phyloP scores from a whole-genome alignment of 1,140 invertebrate species.

The Anastrepha ludens region DNA sequence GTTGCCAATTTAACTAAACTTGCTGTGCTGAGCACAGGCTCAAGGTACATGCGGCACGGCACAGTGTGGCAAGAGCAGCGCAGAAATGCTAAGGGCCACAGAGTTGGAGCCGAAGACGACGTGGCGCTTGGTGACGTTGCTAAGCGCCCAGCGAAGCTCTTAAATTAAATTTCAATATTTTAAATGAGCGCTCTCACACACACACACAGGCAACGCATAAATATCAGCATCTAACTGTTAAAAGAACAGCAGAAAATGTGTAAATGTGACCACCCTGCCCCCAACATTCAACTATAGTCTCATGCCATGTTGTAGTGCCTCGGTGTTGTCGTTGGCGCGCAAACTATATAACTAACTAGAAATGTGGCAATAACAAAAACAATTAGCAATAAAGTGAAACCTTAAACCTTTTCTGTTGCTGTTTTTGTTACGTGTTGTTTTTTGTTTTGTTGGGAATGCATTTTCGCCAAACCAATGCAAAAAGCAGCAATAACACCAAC shows the following conservation, averaged over 20 bases:
- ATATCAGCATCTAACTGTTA: neutral
- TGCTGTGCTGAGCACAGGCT: neutral
- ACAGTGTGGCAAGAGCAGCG: neutral
- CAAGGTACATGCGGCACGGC: neutral
- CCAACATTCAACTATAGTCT: neutral
- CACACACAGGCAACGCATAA: no score
- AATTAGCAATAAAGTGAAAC: neutral
- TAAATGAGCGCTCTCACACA: neutral
- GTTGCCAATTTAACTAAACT: conserved; percentile 34
- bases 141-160: neutral
- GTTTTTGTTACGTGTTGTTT: neutral
- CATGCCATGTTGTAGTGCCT: neutral
- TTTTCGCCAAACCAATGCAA: neutral
- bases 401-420: neutral
- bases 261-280: neutral
- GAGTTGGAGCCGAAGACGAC: neutral
- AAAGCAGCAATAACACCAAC: neutral
- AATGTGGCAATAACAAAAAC: neutral
- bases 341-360: neutral
- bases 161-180: conserved; percentile 50
- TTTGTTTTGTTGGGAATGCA: neutral
- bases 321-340: neutral
- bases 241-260: neutral
- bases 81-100: neutral
- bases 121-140: neutral